Conservation (phyloP, 1,140 invertebrate genomes). For the Pseudoatta argentina region DNA sequence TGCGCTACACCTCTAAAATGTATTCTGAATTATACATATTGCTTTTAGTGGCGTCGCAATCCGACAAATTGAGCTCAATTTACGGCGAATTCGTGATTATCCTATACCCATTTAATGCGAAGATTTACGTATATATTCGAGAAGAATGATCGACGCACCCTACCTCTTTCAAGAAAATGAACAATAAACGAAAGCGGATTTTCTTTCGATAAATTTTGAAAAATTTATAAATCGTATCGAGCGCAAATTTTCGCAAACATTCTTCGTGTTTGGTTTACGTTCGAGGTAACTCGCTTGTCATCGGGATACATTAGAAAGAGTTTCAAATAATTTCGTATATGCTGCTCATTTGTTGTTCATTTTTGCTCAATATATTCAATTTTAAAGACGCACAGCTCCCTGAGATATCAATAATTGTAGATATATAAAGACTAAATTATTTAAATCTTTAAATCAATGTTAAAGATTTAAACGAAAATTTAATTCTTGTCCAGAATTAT, state of each 20-base stretch:
- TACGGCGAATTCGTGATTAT: constrained; percentile 8
- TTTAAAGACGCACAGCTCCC: constrained; percentile 36
- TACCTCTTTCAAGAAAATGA: constrained; percentile 6
- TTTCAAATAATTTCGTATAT: not conserved
- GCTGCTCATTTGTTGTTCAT: constrained; percentile 12
- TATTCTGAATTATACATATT: constrained; percentile 42
- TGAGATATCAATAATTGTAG: constrained; percentile 19
- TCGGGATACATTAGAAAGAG: not conserved
- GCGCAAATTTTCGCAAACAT: not conserved
- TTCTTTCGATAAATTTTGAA: not conserved
- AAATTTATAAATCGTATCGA: not conserved
- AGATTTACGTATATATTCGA: constrained; percentile 2
- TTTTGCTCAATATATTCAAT: constrained; percentile 26
- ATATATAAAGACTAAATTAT: constrained; percentile 45
- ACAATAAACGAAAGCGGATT: constrained; percentile 6
- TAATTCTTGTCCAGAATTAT: not conserved
- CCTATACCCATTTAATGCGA: constrained; percentile 23
- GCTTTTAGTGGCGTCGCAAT: constrained; percentile 24
- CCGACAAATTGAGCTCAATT: constrained; percentile 49
- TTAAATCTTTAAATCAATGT: constrained; percentile 11
- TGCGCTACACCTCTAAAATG: constrained; percentile 30
- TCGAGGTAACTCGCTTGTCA: not conserved
- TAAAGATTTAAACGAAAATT: constrained; percentile 8
- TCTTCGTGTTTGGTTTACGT: not conserved
- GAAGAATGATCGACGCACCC: constrained; percentile 16